Conservation (phyloP, 2,888 invertebrate species). For the Aleiodes testaceus region DNA sequence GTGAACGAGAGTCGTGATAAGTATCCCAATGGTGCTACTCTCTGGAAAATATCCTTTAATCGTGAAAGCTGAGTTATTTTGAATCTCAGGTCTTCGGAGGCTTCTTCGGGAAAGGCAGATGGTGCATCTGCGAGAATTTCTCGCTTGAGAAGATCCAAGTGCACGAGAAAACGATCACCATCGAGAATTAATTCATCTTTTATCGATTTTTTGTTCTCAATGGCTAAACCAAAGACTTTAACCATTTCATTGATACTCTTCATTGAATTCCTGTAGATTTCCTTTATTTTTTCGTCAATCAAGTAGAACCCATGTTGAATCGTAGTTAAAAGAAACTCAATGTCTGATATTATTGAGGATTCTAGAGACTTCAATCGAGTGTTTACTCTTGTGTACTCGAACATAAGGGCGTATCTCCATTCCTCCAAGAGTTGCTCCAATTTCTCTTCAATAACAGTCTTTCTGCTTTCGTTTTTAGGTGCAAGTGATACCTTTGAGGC, state of each 20-base stretch:
- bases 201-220: conserved; percentile 74
- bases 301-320: conserved; percentile 70
- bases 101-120: conserved; percentile 42
- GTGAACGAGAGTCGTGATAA: conserved; percentile 74
- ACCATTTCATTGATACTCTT: conserved; percentile 65
- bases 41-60: conserved; percentile 68
- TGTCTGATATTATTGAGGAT: conserved; percentile 72
- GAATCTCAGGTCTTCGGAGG: conserved; percentile 52
- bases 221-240: conserved; percentile 62
- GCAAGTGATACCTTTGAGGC: conserved; percentile 14
- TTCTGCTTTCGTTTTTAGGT: background rate
- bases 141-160: conserved; percentile 70
- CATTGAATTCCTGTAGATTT: conserved; percentile 71
- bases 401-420: conserved; percentile 76
- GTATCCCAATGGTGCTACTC: conserved; percentile 70
- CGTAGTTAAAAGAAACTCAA: conserved; percentile 73
- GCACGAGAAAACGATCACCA: conserved; percentile 74
- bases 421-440: conserved; percentile 72
- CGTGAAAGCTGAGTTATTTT: conserved; percentile 59
- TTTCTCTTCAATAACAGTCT: background rate
- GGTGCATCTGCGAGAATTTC: background rate
- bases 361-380: conserved; percentile 71
- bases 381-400: conserved; percentile 75
- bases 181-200: conserved; percentile 74
- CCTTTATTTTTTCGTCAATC: conserved; percentile 73